Evolutionary conservation across 2,888 invertebrate genomes (phyloP).

Genomic region (Coecobrya sp.): DNA sequence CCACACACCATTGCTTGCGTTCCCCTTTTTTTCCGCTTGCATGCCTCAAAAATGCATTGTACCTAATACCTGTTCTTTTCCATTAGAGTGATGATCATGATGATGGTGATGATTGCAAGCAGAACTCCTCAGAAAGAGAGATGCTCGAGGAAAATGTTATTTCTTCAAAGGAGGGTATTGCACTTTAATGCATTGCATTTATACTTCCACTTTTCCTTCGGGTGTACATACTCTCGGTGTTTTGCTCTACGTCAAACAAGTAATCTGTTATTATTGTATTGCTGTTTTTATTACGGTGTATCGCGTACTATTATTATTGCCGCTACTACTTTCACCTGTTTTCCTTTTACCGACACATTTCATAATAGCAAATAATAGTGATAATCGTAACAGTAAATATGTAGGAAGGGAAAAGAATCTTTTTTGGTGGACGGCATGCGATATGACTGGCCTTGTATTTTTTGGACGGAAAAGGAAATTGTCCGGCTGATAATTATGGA

Average conservation of each 20-base stretch:
- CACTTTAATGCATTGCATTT: slow-evolving; percentile 13
- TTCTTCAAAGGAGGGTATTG: slow-evolving; percentile 50
- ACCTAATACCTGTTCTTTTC: slow-evolving; percentile 10
- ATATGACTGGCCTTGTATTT: slow-evolving; percentile 18
- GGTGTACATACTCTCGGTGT: neutral
- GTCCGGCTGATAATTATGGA: neutral
- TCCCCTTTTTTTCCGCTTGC: slow-evolving; percentile 35
- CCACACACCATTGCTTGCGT: neutral
- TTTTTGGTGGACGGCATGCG: neutral
- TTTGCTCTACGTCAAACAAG: neutral
- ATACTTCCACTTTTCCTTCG: neutral
- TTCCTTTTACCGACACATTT: neutral
- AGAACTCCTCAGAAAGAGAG: neutral
- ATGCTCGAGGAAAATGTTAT: neutral
- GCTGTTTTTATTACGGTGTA: neutral
- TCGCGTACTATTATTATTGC: neutral
- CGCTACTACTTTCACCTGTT: slow-evolving; percentile 13
- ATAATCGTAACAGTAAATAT: neutral
- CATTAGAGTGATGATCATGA: neutral
- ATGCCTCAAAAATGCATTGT: slow-evolving; percentile 31
- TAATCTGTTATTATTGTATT: neutral
- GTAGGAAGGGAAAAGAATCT: neutral
- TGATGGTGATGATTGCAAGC: slow-evolving; percentile 8
- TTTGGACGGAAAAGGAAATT: neutral
- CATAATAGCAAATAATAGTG: neutral